Evolutionary conservation across 1,140 invertebrate genomes (phyloP).

Genomic region (Venustaconcha ellipsiformis): DNA sequence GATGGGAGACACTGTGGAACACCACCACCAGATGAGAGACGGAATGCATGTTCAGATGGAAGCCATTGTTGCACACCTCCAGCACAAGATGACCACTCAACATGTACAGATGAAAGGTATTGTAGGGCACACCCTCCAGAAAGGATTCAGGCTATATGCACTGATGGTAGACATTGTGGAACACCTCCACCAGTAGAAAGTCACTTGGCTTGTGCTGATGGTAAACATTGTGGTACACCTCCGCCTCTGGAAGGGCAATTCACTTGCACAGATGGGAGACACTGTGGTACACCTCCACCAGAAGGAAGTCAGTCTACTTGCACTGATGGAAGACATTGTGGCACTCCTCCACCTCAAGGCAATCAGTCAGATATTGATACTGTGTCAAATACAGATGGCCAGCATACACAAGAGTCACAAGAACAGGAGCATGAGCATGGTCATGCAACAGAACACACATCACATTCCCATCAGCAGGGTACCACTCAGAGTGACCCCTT

Average conservation of each 20-base stretch:
- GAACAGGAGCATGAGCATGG: conserved; percentile 6
- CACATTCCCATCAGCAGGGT: too few species aligned
- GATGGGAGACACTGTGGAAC: conserved; percentile 30
- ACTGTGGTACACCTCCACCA: conserved; percentile 30
- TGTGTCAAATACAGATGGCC: conserved; percentile 12
- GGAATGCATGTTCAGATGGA: conserved; percentile 5
- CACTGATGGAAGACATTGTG: conserved; percentile 24
- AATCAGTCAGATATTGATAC: background rate
- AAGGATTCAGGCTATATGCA: background rate
- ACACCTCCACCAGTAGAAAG: conserved; percentile 9
- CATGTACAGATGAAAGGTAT: conserved; percentile 15
- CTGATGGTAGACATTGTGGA: conserved; percentile 28
- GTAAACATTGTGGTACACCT: conserved; percentile 29
- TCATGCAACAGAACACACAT: too few species aligned
- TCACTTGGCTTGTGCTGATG: conserved; percentile 15
- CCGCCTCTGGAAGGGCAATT: conserved; percentile 5
- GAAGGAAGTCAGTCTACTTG: background rate
- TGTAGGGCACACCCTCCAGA: conserved; percentile 18
- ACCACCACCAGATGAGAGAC: conserved; percentile 5
- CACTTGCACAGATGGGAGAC: conserved; percentile 22
- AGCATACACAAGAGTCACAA: conserved; percentile 3
- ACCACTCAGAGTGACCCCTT: too few species aligned
- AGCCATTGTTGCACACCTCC: conserved; percentile 23
- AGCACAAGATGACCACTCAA: background rate
- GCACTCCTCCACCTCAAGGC: conserved; percentile 10